Evolutionary conservation across 1,140 invertebrate genomes (phyloP).

Genomic region (Bombus picipes): DNA sequence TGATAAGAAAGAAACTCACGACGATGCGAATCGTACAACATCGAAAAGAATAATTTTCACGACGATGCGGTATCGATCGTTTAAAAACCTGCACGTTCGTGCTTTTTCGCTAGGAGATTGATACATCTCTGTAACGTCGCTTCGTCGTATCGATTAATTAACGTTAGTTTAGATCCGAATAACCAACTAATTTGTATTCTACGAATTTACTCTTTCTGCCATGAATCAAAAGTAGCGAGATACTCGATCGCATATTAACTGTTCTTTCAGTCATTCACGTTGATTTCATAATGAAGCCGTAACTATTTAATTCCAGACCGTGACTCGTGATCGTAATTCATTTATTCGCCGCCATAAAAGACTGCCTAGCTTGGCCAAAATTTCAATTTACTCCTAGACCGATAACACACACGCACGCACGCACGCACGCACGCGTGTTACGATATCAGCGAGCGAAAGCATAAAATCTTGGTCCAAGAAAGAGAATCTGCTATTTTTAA

Average conservation of each 20-base stretch:
- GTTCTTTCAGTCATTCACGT: not conserved
- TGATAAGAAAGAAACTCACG: too few species aligned
- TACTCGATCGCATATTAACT: constrained; percentile 16
- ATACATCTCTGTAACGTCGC: not conserved
- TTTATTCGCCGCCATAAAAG: not conserved
- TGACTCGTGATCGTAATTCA: not conserved
- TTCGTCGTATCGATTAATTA: not conserved
- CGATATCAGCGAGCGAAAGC: not conserved
- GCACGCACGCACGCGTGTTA: too few species aligned
- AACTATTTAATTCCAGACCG: not conserved
- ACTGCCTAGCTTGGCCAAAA: not conserved
- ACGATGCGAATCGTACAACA: too few species aligned
- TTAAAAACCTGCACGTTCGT: not conserved
- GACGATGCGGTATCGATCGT: not conserved
- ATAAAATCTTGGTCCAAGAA: constrained; percentile 1
- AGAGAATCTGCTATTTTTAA: constrained; percentile 26
- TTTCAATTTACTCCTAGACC: too few species aligned
- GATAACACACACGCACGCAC: too few species aligned
- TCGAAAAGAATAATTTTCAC: too few species aligned
- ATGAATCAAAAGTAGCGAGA: not conserved
- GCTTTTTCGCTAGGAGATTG: too few species aligned
- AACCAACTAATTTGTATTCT: not conserved
- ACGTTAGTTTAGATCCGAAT: not conserved
- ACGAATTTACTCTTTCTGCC: not conserved
- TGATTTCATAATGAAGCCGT: not conserved